Conservation (phyloP, 2,888 invertebrate genomes). For the Antheraea yamamai region DNA sequence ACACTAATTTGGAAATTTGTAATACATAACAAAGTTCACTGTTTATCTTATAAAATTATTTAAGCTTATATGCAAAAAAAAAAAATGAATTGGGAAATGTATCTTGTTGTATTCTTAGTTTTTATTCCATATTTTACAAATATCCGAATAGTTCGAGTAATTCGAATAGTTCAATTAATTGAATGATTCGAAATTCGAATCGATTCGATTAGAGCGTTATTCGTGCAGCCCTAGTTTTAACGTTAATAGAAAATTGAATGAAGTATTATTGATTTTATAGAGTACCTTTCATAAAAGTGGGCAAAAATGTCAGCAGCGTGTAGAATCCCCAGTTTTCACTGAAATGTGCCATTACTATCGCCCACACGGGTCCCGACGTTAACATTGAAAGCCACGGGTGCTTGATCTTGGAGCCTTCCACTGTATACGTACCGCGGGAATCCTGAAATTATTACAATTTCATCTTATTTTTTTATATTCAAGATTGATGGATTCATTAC, state of each 20-base stretch:
- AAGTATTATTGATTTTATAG: not conserved
- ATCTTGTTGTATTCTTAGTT: too few species aligned
- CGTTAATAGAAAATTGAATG: conserved; percentile 1
- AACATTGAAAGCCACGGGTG: conserved; percentile 91
- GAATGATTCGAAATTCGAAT: too few species aligned
- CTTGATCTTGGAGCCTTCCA: conserved; percentile 72
- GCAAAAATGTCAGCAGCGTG: conserved; percentile 90
- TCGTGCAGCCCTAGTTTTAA: not conserved
- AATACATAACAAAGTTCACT: too few species aligned
- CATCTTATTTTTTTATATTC: not conserved
- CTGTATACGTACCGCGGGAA: conserved; percentile 75
- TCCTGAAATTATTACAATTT: conserved; percentile 54
- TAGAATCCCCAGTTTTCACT: conserved; percentile 96
- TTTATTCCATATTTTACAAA: too few species aligned
- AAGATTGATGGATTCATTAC: too few species aligned
- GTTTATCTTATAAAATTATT: too few species aligned
- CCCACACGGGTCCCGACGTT: conserved; percentile 90
- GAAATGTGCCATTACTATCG: conserved; percentile 91
- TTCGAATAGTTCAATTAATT: too few species aligned
- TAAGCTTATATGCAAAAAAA: too few species aligned
- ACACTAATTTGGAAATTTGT: too few species aligned
- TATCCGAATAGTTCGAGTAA: too few species aligned
- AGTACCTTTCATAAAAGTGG: conserved; percentile 90
- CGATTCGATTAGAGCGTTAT: not conserved
- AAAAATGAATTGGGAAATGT: too few species aligned